These are phyloP conservation scores for Lethenteron camtschaticum DNA, from an alignment of 2,113 vertebrate species.

Conservation along the genomic window DNA sequence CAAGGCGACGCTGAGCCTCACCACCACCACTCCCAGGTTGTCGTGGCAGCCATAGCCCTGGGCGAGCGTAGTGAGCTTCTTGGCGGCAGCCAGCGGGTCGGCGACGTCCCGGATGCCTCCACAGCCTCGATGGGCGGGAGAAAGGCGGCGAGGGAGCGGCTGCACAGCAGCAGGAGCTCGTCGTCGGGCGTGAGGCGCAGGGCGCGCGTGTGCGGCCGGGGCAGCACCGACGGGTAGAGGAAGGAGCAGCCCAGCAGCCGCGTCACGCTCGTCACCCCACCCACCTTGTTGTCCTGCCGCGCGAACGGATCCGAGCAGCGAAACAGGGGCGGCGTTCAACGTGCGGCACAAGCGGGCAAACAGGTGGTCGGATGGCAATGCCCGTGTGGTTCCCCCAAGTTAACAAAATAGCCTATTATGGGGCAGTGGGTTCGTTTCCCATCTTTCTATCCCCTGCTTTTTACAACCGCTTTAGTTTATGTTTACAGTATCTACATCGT, in stretches of 20 bases:
- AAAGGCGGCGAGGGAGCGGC: slow-evolving; percentile 59
- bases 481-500: too few species aligned
- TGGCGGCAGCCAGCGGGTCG: slow-evolving; percentile 57
- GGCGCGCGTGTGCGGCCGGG: slow-evolving; percentile 56
- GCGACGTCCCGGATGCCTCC: slow-evolving; percentile 42
- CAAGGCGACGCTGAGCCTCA: slow-evolving; percentile 46
- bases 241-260: slow-evolving; percentile 79
- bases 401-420: too few species aligned
- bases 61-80: slow-evolving; percentile 72
- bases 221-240: slow-evolving; percentile 69
- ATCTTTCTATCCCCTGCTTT: too few species aligned
- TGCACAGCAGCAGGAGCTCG: slow-evolving; percentile 69
- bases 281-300: slow-evolving; percentile 78
- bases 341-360: too few species aligned
- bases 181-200: slow-evolving; percentile 55
- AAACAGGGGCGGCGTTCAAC: too few species aligned
- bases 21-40: slow-evolving; percentile 60
- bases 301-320: too few species aligned
- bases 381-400: too few species aligned
- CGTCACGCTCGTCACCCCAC: slow-evolving; percentile 85
- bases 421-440: too few species aligned
- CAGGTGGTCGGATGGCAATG: too few species aligned
- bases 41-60: slow-evolving; percentile 86
- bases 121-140: slow-evolving; percentile 58
- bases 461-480: too few species aligned